Percentiles rank a stretch among this genome's conserved stretches.
These are phyloP conservation scores for Cephus cinctus DNA, from an alignment of 1,140 invertebrate genomes.

Conservation along the genomic window DNA sequence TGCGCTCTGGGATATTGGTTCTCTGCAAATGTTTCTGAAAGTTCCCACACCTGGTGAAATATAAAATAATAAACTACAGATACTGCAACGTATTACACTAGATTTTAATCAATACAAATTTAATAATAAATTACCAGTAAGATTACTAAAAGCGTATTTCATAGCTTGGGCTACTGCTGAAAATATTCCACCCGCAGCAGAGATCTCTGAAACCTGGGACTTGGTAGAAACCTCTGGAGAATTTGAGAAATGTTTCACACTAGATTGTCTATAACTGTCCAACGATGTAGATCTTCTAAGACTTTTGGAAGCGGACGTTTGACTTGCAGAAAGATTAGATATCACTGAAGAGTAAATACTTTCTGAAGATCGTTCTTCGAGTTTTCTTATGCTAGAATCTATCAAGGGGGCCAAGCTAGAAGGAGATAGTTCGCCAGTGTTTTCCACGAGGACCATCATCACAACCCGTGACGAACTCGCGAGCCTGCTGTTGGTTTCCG, in stretches of 20 bases:
- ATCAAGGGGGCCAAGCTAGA: slow-evolving; percentile 35
- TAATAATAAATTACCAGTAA: slow-evolving; percentile 44
- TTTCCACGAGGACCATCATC: slow-evolving; percentile 43
- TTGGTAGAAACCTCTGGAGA: neutral
- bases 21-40: slow-evolving; percentile 11
- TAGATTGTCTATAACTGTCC: slow-evolving; percentile 22
- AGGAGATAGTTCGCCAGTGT: slow-evolving; percentile 9
- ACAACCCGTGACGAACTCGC: slow-evolving; percentile 28
- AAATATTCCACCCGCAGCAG: slow-evolving; percentile 27
- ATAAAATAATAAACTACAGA: too few species aligned
- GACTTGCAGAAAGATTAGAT: neutral
- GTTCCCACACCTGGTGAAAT: too few species aligned
- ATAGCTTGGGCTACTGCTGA: slow-evolving; percentile 37
- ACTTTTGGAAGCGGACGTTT: neutral
- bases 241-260: slow-evolving; percentile 12
- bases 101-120: too few species aligned
- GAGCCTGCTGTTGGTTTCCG: neutral
- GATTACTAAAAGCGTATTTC: slow-evolving; percentile 33
- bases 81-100: too few species aligned
- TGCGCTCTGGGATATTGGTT: too few species aligned
- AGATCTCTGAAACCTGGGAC: neutral
- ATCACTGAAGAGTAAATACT: slow-evolving; percentile 7
- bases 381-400: slow-evolving; percentile 37
- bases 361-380: slow-evolving; percentile 21
- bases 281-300: slow-evolving; percentile 9